Evolutionary conservation across 2,888 invertebrate genomes (phyloP).

Genomic region (Silvanus unidentatus): DNA sequence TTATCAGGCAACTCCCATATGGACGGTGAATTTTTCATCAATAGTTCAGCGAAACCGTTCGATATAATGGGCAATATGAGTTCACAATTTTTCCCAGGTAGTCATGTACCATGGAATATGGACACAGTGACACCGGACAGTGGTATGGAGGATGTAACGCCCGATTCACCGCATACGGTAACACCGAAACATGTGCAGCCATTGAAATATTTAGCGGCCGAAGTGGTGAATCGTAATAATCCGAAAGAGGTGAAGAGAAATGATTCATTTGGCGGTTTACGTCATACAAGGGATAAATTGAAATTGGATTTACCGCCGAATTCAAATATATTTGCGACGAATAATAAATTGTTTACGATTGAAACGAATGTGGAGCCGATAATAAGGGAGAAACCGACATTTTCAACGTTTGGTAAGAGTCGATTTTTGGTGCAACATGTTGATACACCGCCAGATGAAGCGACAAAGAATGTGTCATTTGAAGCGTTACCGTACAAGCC

Average conservation of each 20-base stretch:
- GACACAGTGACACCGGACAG: conserved; percentile 57
- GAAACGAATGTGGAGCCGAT: conserved; percentile 48
- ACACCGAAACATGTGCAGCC: conserved; percentile 25
- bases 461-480: conserved; percentile 41
- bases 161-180: conserved; percentile 29
- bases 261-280: conserved; percentile 56
- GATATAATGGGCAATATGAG: conserved; percentile 53
- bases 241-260: conserved; percentile 24
- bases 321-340: conserved; percentile 46
- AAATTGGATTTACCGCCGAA: conserved; percentile 64
- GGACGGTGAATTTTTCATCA: conserved; percentile 67
- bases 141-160: conserved; percentile 58
- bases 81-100: conserved; percentile 68
- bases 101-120: conserved; percentile 38
- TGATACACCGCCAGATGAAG: conserved; percentile 38
- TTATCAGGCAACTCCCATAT: conserved; percentile 11
- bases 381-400: conserved; percentile 49
- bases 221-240: conserved; percentile 32
- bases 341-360: conserved; percentile 37
- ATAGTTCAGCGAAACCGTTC: conserved; percentile 67
- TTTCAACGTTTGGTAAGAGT: conserved; percentile 57
- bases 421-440: conserved; percentile 45
- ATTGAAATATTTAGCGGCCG: conserved; percentile 37
- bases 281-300: conserved; percentile 66
- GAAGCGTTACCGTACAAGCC: conserved; percentile 44